Evolutionary conservation across 2,113 vertebrate species (phyloP).

Genomic region (Siphamia tubifer): DNA sequence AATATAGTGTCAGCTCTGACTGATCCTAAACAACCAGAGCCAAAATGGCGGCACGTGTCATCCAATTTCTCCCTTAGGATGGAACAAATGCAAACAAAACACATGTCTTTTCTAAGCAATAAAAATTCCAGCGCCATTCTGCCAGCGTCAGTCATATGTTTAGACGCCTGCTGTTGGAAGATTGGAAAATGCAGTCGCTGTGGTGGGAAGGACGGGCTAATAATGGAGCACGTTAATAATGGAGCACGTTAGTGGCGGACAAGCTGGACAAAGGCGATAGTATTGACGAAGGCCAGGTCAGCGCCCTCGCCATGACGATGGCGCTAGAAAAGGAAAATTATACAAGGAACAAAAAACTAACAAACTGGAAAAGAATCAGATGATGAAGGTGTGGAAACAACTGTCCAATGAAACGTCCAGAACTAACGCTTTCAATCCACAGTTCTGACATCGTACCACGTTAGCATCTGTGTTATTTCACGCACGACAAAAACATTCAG

Average conservation of each 20-base stretch:
- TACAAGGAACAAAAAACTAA: background rate
- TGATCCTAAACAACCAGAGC: constrained; percentile 44
- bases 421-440: too few species aligned
- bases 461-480: too few species aligned
- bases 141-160: background rate
- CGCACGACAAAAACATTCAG: too few species aligned
- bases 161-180: background rate
- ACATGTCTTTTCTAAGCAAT: background rate
- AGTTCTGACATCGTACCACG: too few species aligned
- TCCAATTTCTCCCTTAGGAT: constrained; percentile 1
- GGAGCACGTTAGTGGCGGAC: too few species aligned
- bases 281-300: constrained; percentile 15
- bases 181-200: background rate
- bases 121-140: too few species aligned
- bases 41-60: constrained; percentile 49
- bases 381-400: too few species aligned
- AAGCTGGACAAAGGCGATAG: constrained; percentile 17
- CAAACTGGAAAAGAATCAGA: background rate
- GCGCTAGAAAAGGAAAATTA: too few species aligned
- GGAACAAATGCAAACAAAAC: constrained; percentile 23
- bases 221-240: background rate
- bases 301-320: background rate
- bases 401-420: too few species aligned
- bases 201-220: background rate
- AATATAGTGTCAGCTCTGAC: constrained; percentile 16